Percentiles rank a stretch among this genome's conserved stretches.
These are phyloP conservation scores for Tachina lurida DNA, from an alignment of 2,888 invertebrate species.

Conservation along the genomic window DNA sequence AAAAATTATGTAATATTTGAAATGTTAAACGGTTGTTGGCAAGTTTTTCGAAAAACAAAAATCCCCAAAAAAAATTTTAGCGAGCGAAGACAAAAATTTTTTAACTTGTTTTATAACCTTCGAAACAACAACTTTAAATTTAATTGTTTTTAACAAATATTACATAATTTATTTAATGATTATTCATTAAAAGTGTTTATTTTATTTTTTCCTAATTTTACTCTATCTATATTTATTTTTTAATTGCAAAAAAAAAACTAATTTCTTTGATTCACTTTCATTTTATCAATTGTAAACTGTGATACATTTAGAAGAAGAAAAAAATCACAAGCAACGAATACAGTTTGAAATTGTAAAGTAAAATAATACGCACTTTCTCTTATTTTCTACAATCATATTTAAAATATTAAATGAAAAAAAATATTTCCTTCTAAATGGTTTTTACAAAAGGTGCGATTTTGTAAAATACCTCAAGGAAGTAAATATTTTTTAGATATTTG, in stretches of 20 bases:
- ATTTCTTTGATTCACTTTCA: conserved; percentile 49
- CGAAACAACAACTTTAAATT: conserved; percentile 2
- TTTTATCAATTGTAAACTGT: conserved; percentile 77
- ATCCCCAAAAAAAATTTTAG: conserved; percentile 46
- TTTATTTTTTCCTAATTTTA: conserved; percentile 68
- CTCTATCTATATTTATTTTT: conserved; percentile 28
- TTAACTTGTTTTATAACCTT: conserved; percentile 35
- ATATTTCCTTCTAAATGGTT: conserved; percentile 46
- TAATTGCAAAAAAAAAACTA: conserved; percentile 12
- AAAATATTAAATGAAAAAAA: not conserved
- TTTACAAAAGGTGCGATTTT: conserved; percentile 68
- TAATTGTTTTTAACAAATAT: conserved; percentile 41
- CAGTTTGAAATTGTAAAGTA: conserved; percentile 58
- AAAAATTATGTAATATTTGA: conserved; percentile 68
- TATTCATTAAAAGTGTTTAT: conserved; percentile 48
- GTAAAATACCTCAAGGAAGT: conserved; percentile 36
- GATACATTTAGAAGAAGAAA: conserved; percentile 75
- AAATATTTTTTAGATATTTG: conserved; percentile 42
- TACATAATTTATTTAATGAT: conserved; percentile 61
- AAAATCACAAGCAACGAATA: conserved; percentile 71
- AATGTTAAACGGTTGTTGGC: conserved; percentile 13
- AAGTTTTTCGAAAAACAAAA: conserved; percentile 37
- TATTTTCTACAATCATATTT: not conserved
- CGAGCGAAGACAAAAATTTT: conserved; percentile 70
- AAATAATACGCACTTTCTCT: conserved; percentile 65